These are phyloP conservation scores for Myotis brandtii DNA, from an alignment of 2,113 vertebrate species.

Conservation along the genomic window DNA sequence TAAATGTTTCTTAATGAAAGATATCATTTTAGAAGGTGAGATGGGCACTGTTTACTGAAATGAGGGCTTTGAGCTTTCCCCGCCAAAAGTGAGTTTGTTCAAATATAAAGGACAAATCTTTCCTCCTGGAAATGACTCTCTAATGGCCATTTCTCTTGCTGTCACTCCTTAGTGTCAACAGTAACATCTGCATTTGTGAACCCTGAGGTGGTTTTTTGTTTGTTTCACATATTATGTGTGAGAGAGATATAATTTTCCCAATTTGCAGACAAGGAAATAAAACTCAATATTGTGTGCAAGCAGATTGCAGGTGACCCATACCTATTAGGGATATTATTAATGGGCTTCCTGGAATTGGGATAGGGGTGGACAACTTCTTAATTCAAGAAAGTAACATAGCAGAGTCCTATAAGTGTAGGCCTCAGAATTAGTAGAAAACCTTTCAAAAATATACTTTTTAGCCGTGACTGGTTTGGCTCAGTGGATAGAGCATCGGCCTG, in stretches of 20 bases:
- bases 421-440: background rate
- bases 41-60: slow-evolving; percentile 1
- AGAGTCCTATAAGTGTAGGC: background rate
- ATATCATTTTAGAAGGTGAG: slow-evolving; percentile 6
- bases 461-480: too few species aligned
- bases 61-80: background rate
- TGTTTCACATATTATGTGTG: background rate
- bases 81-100: background rate
- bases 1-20: background rate
- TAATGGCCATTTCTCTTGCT: background rate
- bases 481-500: too few species aligned
- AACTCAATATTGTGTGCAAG: background rate
- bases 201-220: background rate
- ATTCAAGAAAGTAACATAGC: slow-evolving; percentile 4
- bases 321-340: background rate
- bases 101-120: background rate
- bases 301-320: background rate
- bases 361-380: background rate
- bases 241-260: background rate
- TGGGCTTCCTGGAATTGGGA: background rate
- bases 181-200: background rate
- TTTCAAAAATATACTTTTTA: background rate
- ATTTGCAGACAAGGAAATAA: background rate
- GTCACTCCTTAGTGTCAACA: background rate
- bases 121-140: background rate